Percentiles rank a stretch among this genome's conserved stretches.
These are phyloP conservation scores for Anoplopoma fimbria DNA, from an alignment of 2,113 vertebrate species.

Conservation along the genomic window DNA sequence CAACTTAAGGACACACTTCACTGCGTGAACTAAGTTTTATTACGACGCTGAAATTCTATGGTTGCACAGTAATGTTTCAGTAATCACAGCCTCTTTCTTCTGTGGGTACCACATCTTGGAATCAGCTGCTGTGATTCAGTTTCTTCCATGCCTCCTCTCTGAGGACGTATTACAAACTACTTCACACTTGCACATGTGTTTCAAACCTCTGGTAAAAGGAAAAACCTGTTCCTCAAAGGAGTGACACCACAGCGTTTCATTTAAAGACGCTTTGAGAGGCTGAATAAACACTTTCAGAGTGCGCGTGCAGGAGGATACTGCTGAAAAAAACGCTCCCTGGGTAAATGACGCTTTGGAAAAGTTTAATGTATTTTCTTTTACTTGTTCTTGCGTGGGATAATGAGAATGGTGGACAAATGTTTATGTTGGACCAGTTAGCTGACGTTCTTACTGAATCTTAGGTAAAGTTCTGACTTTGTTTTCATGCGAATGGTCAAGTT, in stretches of 20 bases:
- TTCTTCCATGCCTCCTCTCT: constrained; percentile 18
- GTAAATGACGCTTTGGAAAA: constrained; percentile 9
- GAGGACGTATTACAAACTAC: constrained; percentile 28
- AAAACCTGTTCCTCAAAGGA: constrained; percentile 25
- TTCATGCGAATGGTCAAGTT: not conserved
- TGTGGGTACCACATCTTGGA: not conserved
- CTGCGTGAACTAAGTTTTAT: not conserved
- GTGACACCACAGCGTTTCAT: not conserved
- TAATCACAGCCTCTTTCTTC: not conserved
- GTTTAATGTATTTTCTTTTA: not conserved
- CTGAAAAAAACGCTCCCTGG: constrained; percentile 25
- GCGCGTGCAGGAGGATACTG: not conserved
- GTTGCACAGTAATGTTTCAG: not conserved
- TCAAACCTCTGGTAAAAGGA: constrained; percentile 10
- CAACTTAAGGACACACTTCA: not conserved
- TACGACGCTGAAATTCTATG: not conserved
- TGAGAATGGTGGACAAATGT: not conserved
- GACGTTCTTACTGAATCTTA: not conserved
- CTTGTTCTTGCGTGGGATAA: not conserved
- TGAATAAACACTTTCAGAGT: constrained; percentile 12
- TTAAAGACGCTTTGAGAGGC: constrained; percentile 13
- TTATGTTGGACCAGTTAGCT: not conserved
- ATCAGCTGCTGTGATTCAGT: not conserved
- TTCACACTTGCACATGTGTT: constrained; percentile 32
- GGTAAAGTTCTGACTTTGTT: not conserved